A percentile compares a stretch with the other conserved stretches of the same genome.
phyloP scores from a whole-genome alignment of 2,888 invertebrate genomes.

The Harpalus rubripes region DNA sequence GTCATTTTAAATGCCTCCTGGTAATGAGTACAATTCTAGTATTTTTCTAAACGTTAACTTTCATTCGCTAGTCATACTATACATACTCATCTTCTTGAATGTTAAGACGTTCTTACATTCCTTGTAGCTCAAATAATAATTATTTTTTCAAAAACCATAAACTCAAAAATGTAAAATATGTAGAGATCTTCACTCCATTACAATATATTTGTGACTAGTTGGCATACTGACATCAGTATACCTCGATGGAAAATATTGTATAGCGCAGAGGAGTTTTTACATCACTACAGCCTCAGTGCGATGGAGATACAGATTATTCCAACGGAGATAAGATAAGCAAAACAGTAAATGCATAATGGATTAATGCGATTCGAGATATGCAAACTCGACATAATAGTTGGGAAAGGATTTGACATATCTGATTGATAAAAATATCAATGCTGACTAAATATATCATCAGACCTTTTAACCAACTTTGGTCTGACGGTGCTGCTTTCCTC shows the following conservation, averaged over 20 bases:
- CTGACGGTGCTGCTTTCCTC: not conserved
- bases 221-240: slow-evolving; percentile 18
- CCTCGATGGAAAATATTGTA: slow-evolving; percentile 41
- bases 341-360: slow-evolving; percentile 41
- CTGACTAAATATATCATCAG: not conserved
- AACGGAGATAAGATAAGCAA: slow-evolving; percentile 26
- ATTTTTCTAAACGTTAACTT: too few species aligned
- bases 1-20: too few species aligned
- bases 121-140: too few species aligned
- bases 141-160: too few species aligned
- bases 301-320: slow-evolving; percentile 26
- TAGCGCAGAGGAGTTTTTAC: slow-evolving; percentile 15
- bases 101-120: too few species aligned
- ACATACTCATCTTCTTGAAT: too few species aligned
- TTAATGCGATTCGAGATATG: slow-evolving; percentile 37
- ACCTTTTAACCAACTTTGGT: not conserved
- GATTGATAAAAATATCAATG: slow-evolving; percentile 14
- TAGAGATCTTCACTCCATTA: too few species aligned
- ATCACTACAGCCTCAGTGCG: not conserved
- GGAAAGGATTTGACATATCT: slow-evolving; percentile 23
- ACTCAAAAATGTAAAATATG: too few species aligned
- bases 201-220: not conserved
- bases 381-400: slow-evolving; percentile 10
- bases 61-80: too few species aligned
- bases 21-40: too few species aligned